Conservation (phyloP, 1,140 invertebrate genomes). For the Diachasmimorpha longicaudata region DNA sequence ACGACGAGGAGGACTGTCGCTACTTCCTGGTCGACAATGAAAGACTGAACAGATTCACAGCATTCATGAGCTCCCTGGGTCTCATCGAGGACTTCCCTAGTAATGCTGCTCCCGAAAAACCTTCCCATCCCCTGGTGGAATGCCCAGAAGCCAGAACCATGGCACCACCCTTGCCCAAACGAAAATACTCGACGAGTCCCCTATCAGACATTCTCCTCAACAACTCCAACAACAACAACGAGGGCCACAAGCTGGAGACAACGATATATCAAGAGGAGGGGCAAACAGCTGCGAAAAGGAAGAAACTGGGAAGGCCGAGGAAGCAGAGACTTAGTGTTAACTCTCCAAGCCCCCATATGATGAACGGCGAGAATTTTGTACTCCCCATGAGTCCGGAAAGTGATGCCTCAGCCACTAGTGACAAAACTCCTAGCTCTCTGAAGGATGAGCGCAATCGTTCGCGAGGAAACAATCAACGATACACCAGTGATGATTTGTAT, state of each 20-base stretch:
- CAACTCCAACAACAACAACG: conserved; percentile 54
- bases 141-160: conserved; percentile 31
- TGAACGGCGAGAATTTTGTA: conserved; percentile 56
- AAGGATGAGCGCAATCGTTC: conserved; percentile 31
- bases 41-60: conserved; percentile 38
- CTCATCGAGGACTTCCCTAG: neutral
- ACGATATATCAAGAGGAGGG: conserved; percentile 29
- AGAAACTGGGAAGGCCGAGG: conserved; percentile 47
- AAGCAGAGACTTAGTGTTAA: conserved; percentile 37
- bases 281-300: conserved; percentile 37
- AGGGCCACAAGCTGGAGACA: conserved; percentile 36
- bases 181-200: conserved; percentile 50
- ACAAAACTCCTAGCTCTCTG: conserved; percentile 39
- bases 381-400: conserved; percentile 61
- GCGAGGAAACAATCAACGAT: conserved; percentile 63
- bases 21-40: conserved; percentile 46
- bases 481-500: conserved; percentile 72
- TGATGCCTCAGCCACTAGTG: conserved; percentile 57
- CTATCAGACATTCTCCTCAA: conserved; percentile 49
- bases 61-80: conserved; percentile 36
- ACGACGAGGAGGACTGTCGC: conserved; percentile 41
- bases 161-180: conserved; percentile 44
- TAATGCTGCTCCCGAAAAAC: neutral
- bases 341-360: conserved; percentile 37
- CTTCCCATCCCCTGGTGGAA: neutral